Evolutionary conservation across 2,113 vertebrate species (phyloP).

Genomic region (Drymodes brunneopygia): DNA sequence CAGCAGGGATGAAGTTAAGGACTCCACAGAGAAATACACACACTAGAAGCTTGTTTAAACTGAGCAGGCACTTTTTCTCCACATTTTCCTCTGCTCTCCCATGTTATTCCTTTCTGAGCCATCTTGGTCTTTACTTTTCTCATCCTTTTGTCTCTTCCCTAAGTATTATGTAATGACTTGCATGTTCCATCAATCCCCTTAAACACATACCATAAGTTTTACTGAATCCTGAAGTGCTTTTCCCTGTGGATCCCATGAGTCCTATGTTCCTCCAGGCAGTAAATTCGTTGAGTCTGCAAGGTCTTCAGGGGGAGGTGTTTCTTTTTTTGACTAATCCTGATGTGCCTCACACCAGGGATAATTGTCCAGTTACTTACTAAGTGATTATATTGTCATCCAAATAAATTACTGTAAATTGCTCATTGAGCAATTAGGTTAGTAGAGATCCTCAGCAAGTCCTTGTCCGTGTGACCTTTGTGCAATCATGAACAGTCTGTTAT

Average conservation of each 20-base stretch:
- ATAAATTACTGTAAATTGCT: not conserved
- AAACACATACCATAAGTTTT: rapidly evolving
- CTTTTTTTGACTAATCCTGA: not conserved
- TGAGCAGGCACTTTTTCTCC: not conserved
- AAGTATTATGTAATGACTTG: not conserved
- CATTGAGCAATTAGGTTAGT: not conserved
- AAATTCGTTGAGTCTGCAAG: not conserved
- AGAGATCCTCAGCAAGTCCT: not conserved
- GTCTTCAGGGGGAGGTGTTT: not conserved
- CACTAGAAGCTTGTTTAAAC: not conserved
- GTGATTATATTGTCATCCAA: not conserved
- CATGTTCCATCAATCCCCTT: not conserved
- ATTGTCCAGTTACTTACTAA: not conserved
- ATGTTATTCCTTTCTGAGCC: not conserved
- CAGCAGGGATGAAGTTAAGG: not conserved
- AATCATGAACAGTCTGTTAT: not conserved
- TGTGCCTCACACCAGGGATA: not conserved
- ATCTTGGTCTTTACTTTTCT: not conserved
- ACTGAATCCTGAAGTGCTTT: not conserved
- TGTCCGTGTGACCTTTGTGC: not conserved
- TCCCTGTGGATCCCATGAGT: not conserved
- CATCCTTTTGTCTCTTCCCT: rapidly evolving
- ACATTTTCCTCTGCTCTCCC: not conserved
- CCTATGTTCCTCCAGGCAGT: not conserved
- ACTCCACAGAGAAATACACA: not conserved